phyloP scores from a whole-genome alignment of 2,888 invertebrate species.

The Tipula helvola region DNA sequence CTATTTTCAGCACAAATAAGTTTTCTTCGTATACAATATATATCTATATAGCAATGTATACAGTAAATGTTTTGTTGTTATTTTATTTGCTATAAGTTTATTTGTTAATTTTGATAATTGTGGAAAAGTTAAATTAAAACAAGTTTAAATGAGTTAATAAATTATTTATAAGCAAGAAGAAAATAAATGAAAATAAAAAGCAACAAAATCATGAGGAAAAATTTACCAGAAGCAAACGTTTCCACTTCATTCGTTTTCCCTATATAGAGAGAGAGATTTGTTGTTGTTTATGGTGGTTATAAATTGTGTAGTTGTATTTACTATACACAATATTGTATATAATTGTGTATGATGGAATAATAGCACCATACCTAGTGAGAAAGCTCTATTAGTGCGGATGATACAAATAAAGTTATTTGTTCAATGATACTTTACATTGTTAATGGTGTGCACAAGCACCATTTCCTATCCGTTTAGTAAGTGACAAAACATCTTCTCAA shows the following conservation, averaged over 20 bases:
- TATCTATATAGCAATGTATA: neutral
- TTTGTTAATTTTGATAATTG: conserved; percentile 4
- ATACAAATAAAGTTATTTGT: neutral
- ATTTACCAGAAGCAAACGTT: neutral
- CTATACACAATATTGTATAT: neutral
- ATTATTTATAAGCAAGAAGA: neutral
- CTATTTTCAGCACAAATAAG: neutral
- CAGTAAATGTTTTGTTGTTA: neutral
- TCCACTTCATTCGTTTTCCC: neutral
- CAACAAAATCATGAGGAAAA: neutral
- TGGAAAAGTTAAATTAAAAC: conserved; percentile 4
- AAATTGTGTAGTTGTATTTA: neutral
- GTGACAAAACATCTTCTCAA: neutral
- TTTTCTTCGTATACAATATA: neutral
- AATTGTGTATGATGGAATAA: neutral
- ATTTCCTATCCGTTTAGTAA: neutral
- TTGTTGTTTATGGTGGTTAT: neutral
- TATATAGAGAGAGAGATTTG: neutral
- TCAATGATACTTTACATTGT: neutral
- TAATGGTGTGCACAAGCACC: neutral
- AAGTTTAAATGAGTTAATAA: conserved; percentile 4
- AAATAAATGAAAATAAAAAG: neutral
- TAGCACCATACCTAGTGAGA: neutral
- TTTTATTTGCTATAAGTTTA: neutral
- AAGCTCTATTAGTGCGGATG: neutral